phyloP scores from a whole-genome alignment of 2,888 invertebrate species.

The Acutogordius australiensis region DNA sequence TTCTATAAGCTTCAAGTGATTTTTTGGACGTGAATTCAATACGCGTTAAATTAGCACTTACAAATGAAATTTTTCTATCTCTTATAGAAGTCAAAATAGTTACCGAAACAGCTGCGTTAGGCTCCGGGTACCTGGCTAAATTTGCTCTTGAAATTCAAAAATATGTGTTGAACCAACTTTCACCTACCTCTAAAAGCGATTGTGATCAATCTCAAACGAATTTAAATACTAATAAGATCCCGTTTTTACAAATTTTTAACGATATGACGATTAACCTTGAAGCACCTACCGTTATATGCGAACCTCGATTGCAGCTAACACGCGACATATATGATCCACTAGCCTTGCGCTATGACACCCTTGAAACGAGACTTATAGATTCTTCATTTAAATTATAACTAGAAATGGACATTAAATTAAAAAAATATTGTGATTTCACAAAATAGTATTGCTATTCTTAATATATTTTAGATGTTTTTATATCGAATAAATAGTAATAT shows the following conservation, averaged over 20 bases:
- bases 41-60: too few species aligned
- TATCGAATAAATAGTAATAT: too few species aligned
- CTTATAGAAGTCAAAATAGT: not conserved
- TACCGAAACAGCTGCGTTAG: not conserved
- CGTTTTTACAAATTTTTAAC: not conserved
- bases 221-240: not conserved
- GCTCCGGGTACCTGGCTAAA: constrained; percentile 1
- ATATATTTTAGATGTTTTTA: too few species aligned
- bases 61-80: constrained; percentile 11
- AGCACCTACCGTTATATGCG: not conserved
- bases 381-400: too few species aligned
- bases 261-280: not conserved
- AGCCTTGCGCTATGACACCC: not conserved
- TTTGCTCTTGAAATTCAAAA: not conserved
- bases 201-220: not conserved
- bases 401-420: too few species aligned
- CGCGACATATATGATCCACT: not conserved
- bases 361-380: too few species aligned
- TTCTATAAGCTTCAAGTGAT: not conserved
- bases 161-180: not conserved
- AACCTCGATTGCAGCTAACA: not conserved
- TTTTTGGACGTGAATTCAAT: not conserved
- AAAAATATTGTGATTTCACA: too few species aligned
- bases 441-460: too few species aligned
- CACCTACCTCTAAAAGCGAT: not conserved